phyloP scores from a whole-genome alignment of 2,888 invertebrate genomes.

The Tuberolachnus salignus region DNA sequence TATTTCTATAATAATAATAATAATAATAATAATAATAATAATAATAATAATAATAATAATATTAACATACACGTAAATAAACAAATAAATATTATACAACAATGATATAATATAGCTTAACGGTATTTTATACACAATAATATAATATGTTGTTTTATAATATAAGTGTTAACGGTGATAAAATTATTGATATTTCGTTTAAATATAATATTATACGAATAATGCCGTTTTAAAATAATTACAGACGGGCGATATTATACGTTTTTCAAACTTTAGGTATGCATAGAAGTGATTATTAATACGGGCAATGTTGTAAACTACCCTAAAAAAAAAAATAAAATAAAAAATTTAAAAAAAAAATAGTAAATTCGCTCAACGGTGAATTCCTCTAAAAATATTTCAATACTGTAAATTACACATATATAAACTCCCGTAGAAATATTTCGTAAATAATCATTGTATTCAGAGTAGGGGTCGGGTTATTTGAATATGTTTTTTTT shows the following conservation, averaged over 20 bases:
- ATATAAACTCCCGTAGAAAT: no score
- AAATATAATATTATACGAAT: background rate
- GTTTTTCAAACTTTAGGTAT: background rate
- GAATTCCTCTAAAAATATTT: no score
- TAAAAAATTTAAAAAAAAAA: no score
- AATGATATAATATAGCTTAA: slow-evolving; percentile 51
- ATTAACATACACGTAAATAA: slow-evolving; percentile 35
- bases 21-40: background rate
- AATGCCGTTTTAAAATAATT: slow-evolving; percentile 3
- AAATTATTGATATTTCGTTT: slow-evolving; percentile 22
- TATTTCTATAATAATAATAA: slow-evolving; percentile 23
- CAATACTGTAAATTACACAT: no score
- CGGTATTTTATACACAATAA: slow-evolving; percentile 21
- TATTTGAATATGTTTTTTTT: no score
- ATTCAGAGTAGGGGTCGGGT: no score
- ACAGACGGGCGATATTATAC: no score
- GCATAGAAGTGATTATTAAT: no score
- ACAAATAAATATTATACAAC: slow-evolving; percentile 38
- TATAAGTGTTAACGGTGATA: background rate
- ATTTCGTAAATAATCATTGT: no score
- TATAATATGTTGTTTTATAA: slow-evolving; percentile 4
- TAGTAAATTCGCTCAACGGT: no score
- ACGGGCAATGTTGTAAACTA: no score
- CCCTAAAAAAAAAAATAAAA: no score
- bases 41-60: slow-evolving; percentile 4